phyloP scores from a whole-genome alignment of 2,888 invertebrate genomes.

The Brassicogethes aeneus region DNA sequence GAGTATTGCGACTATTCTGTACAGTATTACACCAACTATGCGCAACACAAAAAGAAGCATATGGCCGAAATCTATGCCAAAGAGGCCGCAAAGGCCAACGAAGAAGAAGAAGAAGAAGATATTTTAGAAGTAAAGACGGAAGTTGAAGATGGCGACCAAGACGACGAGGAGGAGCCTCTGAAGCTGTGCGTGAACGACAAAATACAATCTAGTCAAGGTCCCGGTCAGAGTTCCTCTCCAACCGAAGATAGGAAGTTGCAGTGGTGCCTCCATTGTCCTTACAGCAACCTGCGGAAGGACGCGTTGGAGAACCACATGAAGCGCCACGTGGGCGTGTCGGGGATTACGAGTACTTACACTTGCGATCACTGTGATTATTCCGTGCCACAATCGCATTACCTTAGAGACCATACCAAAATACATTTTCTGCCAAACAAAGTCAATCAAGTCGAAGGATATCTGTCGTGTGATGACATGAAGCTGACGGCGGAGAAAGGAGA shows the following conservation, averaged over 20 bases:
- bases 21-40: slow-evolving; percentile 75
- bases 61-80: slow-evolving; percentile 60
- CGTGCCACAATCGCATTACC: slow-evolving; percentile 61
- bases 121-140: slow-evolving; percentile 22
- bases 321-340: slow-evolving; percentile 58
- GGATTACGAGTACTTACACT: slow-evolving; percentile 49
- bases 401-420: slow-evolving; percentile 70
- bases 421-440: slow-evolving; percentile 59
- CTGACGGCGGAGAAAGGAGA: slow-evolving; percentile 47
- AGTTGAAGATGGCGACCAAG: slow-evolving; percentile 7
- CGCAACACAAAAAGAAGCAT: slow-evolving; percentile 75
- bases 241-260: slow-evolving; percentile 53
- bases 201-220: slow-evolving; percentile 48
- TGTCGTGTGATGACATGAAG: slow-evolving; percentile 51
- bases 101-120: slow-evolving; percentile 33
- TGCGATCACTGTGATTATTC: slow-evolving; percentile 80
- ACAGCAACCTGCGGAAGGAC: slow-evolving; percentile 62
- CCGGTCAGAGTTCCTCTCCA: slow-evolving; percentile 41
- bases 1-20: slow-evolving; percentile 82
- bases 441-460: slow-evolving; percentile 50
- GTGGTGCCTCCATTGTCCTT: slow-evolving; percentile 72
- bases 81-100: slow-evolving; percentile 42
- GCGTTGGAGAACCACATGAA: slow-evolving; percentile 67
- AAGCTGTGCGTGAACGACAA: slow-evolving; percentile 53
- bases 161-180: slow-evolving; percentile 40